Percentiles rank a stretch among this genome's conserved stretches.
These are phyloP conservation scores for Lerista edwardsae DNA, from an alignment of 2,797 vertebrate species.

Conservation along the genomic window DNA sequence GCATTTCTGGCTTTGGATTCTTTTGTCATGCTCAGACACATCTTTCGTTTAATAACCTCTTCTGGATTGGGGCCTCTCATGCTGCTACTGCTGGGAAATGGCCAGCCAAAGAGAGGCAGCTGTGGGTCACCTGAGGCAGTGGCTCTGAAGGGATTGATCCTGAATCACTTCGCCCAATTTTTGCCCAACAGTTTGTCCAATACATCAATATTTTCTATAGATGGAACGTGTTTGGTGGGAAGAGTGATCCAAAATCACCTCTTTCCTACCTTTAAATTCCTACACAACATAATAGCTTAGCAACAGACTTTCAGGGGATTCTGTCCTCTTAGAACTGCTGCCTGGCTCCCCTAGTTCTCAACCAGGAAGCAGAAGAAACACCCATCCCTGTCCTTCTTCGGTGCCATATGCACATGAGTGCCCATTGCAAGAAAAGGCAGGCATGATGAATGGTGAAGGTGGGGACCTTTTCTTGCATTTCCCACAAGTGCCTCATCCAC, in stretches of 20 bases:
- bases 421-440: not conserved
- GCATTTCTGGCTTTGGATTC: not conserved
- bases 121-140: not conserved
- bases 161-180: not conserved
- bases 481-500: not conserved
- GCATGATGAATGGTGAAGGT: not conserved
- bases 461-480: not conserved
- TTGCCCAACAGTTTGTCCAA: not conserved
- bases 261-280: not conserved
- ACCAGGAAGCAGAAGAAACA: not conserved
- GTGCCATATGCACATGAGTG: not conserved
- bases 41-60: not conserved
- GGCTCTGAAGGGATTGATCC: too few species aligned
- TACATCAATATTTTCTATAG: not conserved
- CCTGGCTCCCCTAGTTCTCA: not conserved
- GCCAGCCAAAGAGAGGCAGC: not conserved
- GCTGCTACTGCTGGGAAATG: not conserved
- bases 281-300: not conserved
- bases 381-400: not conserved
- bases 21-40: slow-evolving; percentile 51
- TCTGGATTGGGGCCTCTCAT: not conserved
- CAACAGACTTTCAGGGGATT: not conserved
- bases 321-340: not conserved
- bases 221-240: not conserved
- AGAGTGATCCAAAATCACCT: not conserved